phyloP scores from a whole-genome alignment of 1,140 invertebrate genomes.

The Dinothrombium tinctorium region DNA sequence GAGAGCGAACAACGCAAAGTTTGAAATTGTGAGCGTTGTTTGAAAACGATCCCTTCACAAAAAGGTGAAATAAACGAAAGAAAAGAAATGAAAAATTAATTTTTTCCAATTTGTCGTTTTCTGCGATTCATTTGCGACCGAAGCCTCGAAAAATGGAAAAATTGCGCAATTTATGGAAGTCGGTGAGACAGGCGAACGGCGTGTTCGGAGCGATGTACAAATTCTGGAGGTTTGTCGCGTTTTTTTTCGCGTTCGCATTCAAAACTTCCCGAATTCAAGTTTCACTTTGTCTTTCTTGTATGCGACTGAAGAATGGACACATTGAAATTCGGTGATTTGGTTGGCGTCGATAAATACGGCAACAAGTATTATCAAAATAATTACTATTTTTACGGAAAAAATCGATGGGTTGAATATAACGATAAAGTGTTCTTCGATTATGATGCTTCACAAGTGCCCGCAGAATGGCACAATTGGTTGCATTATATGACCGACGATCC shows the following conservation, averaged over 20 bases:
- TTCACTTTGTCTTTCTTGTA: neutral
- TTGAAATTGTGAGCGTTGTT: too few relatives aligned
- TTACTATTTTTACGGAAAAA: conserved; percentile 61
- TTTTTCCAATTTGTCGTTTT: too few relatives aligned
- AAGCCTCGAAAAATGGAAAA: neutral
- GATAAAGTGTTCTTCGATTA: conserved; percentile 54
- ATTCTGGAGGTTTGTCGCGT: neutral
- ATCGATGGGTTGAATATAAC: conserved; percentile 77
- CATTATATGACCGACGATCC: conserved; percentile 56
- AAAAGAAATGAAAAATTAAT: too few relatives aligned
- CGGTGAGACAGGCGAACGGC: neutral
- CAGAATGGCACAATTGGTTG: conserved; percentile 65
- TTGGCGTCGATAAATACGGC: conserved; percentile 86
- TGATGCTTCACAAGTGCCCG: conserved; percentile 73
- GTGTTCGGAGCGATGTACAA: neutral
- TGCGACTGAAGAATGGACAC: conserved; percentile 39
- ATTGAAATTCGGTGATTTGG: conserved; percentile 51
- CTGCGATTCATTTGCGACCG: neutral
- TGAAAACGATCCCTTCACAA: too few relatives aligned
- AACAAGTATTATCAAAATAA: conserved; percentile 92
- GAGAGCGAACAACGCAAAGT: too few relatives aligned
- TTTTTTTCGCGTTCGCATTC: neutral
- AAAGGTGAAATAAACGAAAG: too few relatives aligned
- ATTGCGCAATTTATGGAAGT: neutral
- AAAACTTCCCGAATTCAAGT: neutral